A percentile compares a stretch with the other conserved stretches of the same genome.
Evolutionary conservation across 2,888 invertebrate genomes (phyloP).

Genomic region (Scaptodrosophila latifasciaeformis): DNA sequence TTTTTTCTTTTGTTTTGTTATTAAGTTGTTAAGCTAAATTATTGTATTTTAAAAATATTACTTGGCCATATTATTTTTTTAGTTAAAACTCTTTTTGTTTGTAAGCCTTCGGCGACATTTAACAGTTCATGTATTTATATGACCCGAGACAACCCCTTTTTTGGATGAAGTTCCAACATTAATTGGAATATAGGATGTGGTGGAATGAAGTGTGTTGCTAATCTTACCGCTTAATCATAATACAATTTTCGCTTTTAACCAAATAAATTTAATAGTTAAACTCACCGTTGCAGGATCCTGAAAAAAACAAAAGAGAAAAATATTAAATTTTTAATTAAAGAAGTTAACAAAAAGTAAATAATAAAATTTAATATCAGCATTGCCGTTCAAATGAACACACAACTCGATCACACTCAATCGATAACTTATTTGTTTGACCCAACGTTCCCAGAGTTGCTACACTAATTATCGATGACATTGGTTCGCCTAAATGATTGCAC

Average conservation of each 20-base stretch:
- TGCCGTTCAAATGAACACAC: too few species aligned
- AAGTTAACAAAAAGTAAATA: background rate
- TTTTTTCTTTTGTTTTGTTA: slow-evolving; percentile 58
- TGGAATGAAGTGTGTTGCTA: too few species aligned
- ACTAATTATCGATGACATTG: too few species aligned
- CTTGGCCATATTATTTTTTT: slow-evolving; percentile 26
- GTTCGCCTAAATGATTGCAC: too few species aligned
- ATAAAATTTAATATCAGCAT: slow-evolving; percentile 10
- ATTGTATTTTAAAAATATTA: slow-evolving; percentile 39
- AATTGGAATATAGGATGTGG: too few species aligned
- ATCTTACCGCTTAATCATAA: too few species aligned
- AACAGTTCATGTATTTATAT: slow-evolving; percentile 62
- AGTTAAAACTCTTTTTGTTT: slow-evolving; percentile 15
- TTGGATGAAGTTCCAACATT: too few species aligned
- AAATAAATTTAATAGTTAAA: too few species aligned
- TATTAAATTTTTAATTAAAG: slow-evolving; percentile 1
- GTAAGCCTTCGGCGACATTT: slow-evolving; percentile 60
- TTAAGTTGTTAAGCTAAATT: slow-evolving; percentile 71
- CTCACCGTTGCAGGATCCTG: slow-evolving; percentile 75
- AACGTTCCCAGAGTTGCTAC: too few species aligned
- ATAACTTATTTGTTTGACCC: too few species aligned
- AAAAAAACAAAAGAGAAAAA: slow-evolving; percentile 50
- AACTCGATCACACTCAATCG: too few species aligned
- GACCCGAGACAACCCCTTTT: slow-evolving; percentile 35
- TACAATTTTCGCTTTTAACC: too few species aligned